phyloP scores from a whole-genome alignment of 2,888 invertebrate genomes.

The Macrophya alboannulata region DNA sequence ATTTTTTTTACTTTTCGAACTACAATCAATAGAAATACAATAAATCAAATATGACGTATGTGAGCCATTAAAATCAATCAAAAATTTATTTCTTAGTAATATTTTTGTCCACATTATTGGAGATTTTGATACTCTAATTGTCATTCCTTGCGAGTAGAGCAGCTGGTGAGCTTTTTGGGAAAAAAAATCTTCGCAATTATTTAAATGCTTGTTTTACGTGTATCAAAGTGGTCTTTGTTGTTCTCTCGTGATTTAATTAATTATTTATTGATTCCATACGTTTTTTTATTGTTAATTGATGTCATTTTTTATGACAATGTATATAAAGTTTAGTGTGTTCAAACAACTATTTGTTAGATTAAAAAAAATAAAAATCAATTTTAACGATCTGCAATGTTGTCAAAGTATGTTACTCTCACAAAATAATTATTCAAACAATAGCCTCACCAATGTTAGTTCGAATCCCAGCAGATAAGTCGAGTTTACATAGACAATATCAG shows the following conservation, averaged over 20 bases:
- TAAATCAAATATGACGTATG: background rate
- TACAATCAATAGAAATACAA: slow-evolving; percentile 3
- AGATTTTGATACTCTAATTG: background rate
- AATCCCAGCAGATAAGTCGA: background rate
- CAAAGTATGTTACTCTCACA: background rate
- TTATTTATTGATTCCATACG: slow-evolving; percentile 28
- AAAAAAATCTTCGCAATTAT: slow-evolving; percentile 23
- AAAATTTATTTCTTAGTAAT: background rate
- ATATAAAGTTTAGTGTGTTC: background rate
- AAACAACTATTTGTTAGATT: background rate
- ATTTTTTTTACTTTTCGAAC: background rate
- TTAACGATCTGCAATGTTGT: background rate
- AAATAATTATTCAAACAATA: background rate
- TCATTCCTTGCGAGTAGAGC: slow-evolving; percentile 36
- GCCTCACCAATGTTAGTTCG: background rate
- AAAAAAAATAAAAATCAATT: background rate
- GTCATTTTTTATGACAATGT: slow-evolving; percentile 26
- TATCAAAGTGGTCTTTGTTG: slow-evolving; percentile 12
- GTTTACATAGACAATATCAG: slow-evolving; percentile 9
- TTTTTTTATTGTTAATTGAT: background rate
- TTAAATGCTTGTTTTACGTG: slow-evolving; percentile 11
- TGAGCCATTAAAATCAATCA: slow-evolving; percentile 9
- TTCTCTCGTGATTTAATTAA: background rate
- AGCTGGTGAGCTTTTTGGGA: background rate
- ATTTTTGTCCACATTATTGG: background rate